Percentiles rank a stretch among this genome's conserved stretches.
Conservation (phyloP, 2,113 vertebrate genomes). For the Athene noctua region DNA sequence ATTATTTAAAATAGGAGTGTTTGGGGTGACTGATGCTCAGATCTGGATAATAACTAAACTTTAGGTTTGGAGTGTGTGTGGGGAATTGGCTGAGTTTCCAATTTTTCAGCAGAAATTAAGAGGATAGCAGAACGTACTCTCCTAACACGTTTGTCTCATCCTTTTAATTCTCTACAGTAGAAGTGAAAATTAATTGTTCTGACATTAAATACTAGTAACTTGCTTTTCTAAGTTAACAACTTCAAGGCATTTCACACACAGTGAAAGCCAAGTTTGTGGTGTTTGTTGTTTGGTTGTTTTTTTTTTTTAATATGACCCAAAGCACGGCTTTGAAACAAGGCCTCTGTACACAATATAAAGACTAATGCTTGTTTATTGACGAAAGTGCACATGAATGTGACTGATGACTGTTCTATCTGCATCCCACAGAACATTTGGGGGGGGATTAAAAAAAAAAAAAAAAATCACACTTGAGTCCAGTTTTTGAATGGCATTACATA, state of each 20-base stretch:
- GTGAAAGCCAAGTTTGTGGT: not conserved
- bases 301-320: not conserved
- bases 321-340: not conserved
- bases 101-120: not conserved
- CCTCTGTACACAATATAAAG: not conserved
- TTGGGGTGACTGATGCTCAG: not conserved
- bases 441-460: not conserved
- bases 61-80: not conserved
- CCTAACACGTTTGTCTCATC: rapidly evolving
- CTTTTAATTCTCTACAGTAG: not conserved
- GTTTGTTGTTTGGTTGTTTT: not conserved
- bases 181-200: not conserved
- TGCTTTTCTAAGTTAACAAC: not conserved
- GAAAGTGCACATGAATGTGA: not conserved
- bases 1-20: not conserved
- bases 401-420: not conserved
- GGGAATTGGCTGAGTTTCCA: not conserved
- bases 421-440: not conserved
- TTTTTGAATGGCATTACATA: not conserved
- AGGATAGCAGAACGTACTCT: not conserved
- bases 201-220: not conserved
- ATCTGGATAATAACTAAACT: not conserved
- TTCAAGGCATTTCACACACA: not conserved
- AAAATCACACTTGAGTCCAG: not conserved
- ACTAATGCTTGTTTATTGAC: not conserved